These are phyloP conservation scores for Linhomoeus sp. DNA, from an alignment of 2,888 invertebrate genomes.

Conservation along the genomic window DNA sequence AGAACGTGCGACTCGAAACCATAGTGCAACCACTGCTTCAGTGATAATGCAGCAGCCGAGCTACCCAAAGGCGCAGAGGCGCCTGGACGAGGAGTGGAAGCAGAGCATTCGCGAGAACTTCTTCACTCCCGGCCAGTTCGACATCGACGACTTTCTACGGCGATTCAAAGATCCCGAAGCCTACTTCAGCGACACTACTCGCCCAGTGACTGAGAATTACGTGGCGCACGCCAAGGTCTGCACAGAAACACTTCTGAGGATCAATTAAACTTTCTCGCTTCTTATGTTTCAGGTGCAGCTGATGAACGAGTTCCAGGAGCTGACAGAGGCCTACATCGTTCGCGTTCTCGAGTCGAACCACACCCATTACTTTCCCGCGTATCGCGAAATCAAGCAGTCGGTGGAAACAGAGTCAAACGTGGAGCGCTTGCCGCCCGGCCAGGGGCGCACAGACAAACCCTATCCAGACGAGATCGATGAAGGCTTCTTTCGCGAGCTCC, in stretches of 20 bases:
- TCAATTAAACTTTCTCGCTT: no score
- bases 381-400: not conserved
- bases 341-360: not conserved
- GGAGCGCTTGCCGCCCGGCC: not conserved
- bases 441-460: not conserved
- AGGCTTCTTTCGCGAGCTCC: constrained; percentile 25
- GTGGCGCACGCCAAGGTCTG: not conserved
- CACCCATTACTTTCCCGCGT: constrained; percentile 1
- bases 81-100: not conserved
- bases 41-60: not conserved
- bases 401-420: no score
- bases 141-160: constrained; percentile 18
- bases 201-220: constrained; percentile 12
- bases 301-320: not conserved
- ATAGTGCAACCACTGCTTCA: no score
- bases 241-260: no score
- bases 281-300: not conserved
- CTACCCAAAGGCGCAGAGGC: not conserved
- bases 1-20: no score
- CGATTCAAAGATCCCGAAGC: constrained; percentile 22
- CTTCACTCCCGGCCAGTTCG: constrained; percentile 9
- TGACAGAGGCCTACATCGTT: not conserved
- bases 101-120: constrained; percentile 9
- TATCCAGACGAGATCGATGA: not conserved
- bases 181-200: constrained; percentile 15